Conservation (phyloP, 2,888 invertebrate species). For the Pantelozetes paolii region DNA sequence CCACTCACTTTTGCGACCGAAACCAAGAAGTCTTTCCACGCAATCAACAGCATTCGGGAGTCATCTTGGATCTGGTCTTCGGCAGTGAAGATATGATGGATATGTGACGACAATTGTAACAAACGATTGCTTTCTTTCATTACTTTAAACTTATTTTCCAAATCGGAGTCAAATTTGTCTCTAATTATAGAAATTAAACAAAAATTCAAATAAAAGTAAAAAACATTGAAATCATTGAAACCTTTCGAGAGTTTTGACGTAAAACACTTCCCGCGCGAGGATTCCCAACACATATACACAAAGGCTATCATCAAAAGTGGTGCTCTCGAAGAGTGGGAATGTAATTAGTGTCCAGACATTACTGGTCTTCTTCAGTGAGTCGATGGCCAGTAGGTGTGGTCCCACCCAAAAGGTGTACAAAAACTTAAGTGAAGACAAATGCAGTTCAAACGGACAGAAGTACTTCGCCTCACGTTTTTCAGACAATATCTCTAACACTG, state of each 20-base stretch:
- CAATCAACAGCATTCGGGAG: conserved; percentile 19
- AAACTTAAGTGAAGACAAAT: conserved; percentile 53
- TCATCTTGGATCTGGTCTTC: conserved; percentile 1
- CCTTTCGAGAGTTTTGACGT: conserved; percentile 40
- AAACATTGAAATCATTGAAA: neutral
- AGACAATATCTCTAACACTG: conserved; percentile 47
- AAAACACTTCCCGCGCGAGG: conserved; percentile 43
- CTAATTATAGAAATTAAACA: conserved; percentile 48
- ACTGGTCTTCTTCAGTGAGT: conserved; percentile 50
- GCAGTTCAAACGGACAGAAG: conserved; percentile 52
- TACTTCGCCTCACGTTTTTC: conserved; percentile 50
- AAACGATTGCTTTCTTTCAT: conserved; percentile 29
- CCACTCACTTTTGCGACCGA: conserved; percentile 33
- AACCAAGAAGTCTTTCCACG: conserved; percentile 42
- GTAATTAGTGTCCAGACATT: conserved; percentile 42
- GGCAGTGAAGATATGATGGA: neutral
- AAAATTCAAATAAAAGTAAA: conserved; percentile 15
- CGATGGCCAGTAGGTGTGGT: conserved; percentile 53
- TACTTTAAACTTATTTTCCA: conserved; percentile 34
- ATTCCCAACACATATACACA: conserved; percentile 41
- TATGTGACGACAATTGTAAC: conserved; percentile 37
- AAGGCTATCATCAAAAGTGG: conserved; percentile 36
- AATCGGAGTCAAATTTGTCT: conserved; percentile 30
- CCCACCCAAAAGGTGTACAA: conserved; percentile 54
- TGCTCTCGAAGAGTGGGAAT: conserved; percentile 42